A percentile compares a stretch with the other conserved stretches of the same genome.
Conservation (phyloP, 1,140 invertebrate species). For the Aphaenogaster floridana region DNA sequence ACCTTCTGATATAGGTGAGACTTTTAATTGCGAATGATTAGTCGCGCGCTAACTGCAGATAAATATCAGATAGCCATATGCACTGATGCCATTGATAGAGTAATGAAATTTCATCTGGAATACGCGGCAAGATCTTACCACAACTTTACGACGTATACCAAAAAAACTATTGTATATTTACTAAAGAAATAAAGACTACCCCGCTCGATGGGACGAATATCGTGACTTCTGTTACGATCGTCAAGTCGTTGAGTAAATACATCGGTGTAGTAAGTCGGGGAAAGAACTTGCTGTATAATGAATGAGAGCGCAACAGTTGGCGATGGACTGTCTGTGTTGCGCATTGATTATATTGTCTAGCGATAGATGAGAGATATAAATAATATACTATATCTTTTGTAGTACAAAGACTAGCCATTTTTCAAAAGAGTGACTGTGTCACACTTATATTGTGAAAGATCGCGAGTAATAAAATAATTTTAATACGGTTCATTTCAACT, state of each 20-base stretch:
- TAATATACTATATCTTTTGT: not conserved
- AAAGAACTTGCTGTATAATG: constrained; percentile 20
- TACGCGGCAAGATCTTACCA: not conserved
- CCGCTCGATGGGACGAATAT: not conserved
- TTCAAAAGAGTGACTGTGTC: not conserved
- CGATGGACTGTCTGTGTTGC: not conserved
- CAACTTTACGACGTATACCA: not conserved
- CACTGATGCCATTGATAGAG: not conserved
- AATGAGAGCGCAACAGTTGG: constrained; percentile 44
- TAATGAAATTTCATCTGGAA: not conserved
- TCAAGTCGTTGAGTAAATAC: not conserved
- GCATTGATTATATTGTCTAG: not conserved
- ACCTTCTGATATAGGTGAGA: not conserved
- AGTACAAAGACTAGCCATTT: not conserved
- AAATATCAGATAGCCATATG: not conserved
- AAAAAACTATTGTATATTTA: not conserved
- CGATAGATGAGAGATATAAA: constrained; percentile 17
- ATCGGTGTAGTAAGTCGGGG: not conserved
- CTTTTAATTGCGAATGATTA: constrained; percentile 7
- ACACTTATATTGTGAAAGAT: not conserved
- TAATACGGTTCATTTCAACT: not conserved
- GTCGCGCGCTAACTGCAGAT: not conserved
- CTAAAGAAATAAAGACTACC: not conserved
- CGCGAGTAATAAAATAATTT: not conserved
- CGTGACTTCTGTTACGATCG: not conserved